A percentile compares a stretch with the other conserved stretches of the same genome.
Conservation (phyloP, 2,797 vertebrate genomes). For the Xenentodon cancila region DNA sequence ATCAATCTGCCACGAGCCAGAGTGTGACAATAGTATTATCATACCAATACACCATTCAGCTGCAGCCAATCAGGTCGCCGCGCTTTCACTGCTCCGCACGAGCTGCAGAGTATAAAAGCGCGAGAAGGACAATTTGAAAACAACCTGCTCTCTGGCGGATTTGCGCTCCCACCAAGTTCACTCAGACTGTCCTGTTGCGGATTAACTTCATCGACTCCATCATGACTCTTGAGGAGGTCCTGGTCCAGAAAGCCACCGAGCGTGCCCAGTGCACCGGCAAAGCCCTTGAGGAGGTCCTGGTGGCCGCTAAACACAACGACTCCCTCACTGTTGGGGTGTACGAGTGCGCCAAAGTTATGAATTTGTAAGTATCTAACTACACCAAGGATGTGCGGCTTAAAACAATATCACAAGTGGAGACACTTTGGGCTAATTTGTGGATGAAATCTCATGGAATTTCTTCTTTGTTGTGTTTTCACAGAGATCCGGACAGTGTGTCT, state of each 20-base stretch:
- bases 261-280: constrained; percentile 85
- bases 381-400: background rate
- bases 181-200: constrained; percentile 28
- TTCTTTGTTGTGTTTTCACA: constrained; percentile 48
- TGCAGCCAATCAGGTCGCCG: constrained; percentile 75
- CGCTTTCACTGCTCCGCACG: constrained; percentile 66
- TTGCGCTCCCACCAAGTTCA: constrained; percentile 23
- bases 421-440: too few relatives aligned
- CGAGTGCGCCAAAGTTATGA: constrained; percentile 96
- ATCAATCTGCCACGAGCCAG: constrained; percentile 85
- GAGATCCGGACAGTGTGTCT: constrained; percentile 90
- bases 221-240: constrained; percentile 84
- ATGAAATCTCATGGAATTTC: too few relatives aligned
- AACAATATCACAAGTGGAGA: too few relatives aligned
- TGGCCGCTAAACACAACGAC: constrained; percentile 88
- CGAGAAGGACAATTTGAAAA: accelerated
- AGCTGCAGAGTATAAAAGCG: constrained; percentile 69
- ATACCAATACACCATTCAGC: constrained; percentile 76
- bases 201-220: constrained; percentile 51
- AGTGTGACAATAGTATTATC: constrained; percentile 81
- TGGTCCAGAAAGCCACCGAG: constrained; percentile 68
- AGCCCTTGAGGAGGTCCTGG: constrained; percentile 88
- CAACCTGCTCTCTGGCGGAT: constrained; percentile 59
- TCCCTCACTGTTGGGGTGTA: constrained; percentile 93
- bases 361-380: constrained; percentile 86